phyloP scores from a whole-genome alignment of 2,113 vertebrate species.

The Ibidorhyncha struthersii region DNA sequence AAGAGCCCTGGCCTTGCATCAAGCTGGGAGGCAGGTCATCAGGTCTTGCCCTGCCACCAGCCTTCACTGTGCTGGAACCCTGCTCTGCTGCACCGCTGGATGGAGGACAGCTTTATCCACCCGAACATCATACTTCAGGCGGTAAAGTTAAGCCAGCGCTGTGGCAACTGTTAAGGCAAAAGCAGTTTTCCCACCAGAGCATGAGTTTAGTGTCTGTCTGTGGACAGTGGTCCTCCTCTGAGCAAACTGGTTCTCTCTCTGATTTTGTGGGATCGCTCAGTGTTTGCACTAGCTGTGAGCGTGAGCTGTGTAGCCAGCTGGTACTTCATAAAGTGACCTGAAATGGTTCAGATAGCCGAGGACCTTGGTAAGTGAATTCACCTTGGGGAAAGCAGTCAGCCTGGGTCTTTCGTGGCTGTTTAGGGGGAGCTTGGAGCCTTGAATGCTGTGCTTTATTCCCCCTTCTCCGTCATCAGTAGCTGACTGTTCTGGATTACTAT shows the following conservation, averaged over 20 bases:
- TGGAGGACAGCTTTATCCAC: neutral
- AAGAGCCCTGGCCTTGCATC: neutral
- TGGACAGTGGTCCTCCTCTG: neutral
- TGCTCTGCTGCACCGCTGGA: fast-evolving
- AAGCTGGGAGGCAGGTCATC: neutral
- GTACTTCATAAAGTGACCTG: neutral
- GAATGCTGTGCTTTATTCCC: slow-evolving; percentile 33
- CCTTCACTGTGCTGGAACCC: fast-evolving
- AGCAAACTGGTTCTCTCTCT: neutral
- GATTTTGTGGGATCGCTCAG: neutral
- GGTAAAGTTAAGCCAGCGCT: neutral
- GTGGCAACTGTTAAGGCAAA: neutral
- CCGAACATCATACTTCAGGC: fast-evolving
- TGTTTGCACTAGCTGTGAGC: neutral
- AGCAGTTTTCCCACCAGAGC: neutral
- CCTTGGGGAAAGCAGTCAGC: neutral
- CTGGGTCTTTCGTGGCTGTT: neutral
- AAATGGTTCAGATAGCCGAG: neutral
- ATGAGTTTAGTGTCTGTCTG: neutral
- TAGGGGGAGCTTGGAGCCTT: neutral
- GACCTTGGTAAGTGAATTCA: neutral
- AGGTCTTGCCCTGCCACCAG: neutral
- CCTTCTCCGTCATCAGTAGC: neutral
- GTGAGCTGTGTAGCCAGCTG: neutral
- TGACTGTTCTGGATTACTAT: slow-evolving; percentile 27